A percentile compares a stretch with the other conserved stretches of the same genome.
These are phyloP conservation scores for Palythoa grandiflora DNA, from an alignment of 92 coral and sea anemone species.

Conservation along the genomic window DNA sequence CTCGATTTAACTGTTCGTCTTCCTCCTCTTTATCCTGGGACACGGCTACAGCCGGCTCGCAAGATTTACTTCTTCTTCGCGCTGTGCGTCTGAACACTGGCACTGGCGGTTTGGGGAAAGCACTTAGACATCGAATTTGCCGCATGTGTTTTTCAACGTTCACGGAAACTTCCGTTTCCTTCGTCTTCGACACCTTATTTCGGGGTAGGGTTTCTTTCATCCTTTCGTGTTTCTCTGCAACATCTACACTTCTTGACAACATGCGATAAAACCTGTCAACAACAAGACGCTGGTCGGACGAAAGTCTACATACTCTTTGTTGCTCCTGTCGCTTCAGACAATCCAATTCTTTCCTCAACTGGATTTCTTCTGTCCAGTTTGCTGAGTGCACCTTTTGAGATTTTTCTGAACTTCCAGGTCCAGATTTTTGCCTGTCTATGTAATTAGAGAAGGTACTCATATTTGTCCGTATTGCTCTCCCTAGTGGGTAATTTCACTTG, in stretches of 20 bases:
- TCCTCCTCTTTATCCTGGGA: slow-evolving; percentile 11
- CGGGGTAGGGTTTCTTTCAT: slow-evolving; percentile 53
- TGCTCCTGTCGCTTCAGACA: slow-evolving; percentile 86
- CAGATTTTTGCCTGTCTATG: slow-evolving; percentile 89
- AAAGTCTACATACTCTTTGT: slow-evolving; percentile 83
- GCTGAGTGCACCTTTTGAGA: slow-evolving; percentile 98
- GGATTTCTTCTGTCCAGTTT: slow-evolving; percentile 98
- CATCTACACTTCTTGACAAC: slow-evolving; percentile 82
- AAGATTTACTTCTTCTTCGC: slow-evolving; percentile 68
- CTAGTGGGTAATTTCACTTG: not conserved
- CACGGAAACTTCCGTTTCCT: slow-evolving; percentile 27
- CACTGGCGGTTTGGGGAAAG: slow-evolving; percentile 84
- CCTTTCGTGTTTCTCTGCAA: slow-evolving; percentile 86
- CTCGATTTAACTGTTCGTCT: not conserved
- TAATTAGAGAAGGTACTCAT: slow-evolving; percentile 85
- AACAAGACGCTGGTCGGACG: slow-evolving; percentile 86
- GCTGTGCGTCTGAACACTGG: slow-evolving; percentile 61
- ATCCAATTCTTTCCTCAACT: slow-evolving; percentile 81
- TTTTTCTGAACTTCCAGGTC: slow-evolving; percentile 95
- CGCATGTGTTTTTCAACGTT: slow-evolving; percentile 55
- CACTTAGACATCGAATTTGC: slow-evolving; percentile 77
- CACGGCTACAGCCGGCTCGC: slow-evolving; percentile 54
- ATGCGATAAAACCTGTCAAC: slow-evolving; percentile 87
- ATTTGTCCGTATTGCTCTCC: not conserved
- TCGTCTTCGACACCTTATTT: slow-evolving; percentile 13